Conservation (phyloP, 2,888 invertebrate genomes). For the Mimas tiliae region DNA sequence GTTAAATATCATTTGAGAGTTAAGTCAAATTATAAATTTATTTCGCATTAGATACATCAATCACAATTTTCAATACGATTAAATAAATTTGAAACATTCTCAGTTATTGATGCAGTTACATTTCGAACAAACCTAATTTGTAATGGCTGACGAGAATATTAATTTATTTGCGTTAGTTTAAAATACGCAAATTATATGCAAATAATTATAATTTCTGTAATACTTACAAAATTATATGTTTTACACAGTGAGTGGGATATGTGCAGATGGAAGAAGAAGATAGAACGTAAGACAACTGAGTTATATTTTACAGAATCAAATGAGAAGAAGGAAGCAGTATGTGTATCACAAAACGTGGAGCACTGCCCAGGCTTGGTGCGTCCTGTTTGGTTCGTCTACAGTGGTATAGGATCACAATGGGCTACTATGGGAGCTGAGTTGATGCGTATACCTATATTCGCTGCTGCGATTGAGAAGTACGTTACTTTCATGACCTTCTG, state of each 20-base stretch:
- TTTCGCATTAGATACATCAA: constrained; percentile 16
- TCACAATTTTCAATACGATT: background rate
- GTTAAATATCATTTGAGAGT: constrained; percentile 7
- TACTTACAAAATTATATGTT: too few species aligned
- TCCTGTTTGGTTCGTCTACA: constrained; percentile 87
- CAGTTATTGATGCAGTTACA: background rate
- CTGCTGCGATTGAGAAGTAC: constrained; percentile 70
- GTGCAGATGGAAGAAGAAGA: too few species aligned
- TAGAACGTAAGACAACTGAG: too few species aligned
- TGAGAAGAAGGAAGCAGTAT: constrained; percentile 47
- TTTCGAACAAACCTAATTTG: background rate
- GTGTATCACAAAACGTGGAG: constrained; percentile 79
- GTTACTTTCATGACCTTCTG: constrained; percentile 36
- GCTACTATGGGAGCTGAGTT: constrained; percentile 86
- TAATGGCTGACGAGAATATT: too few species aligned
- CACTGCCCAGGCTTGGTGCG: constrained; percentile 64
- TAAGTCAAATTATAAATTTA: constrained; percentile 2
- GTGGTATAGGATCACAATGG: constrained; percentile 89
- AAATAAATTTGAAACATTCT: background rate
- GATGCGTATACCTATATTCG: constrained; percentile 84
- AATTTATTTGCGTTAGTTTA: too few species aligned
- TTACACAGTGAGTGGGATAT: too few species aligned
- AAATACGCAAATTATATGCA: too few species aligned
- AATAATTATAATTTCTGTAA: too few species aligned
- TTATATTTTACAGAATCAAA: constrained; percentile 39